These are phyloP conservation scores for Bathybates hornii DNA, from an alignment of 2,113 vertebrate genomes.

Conservation along the genomic window DNA sequence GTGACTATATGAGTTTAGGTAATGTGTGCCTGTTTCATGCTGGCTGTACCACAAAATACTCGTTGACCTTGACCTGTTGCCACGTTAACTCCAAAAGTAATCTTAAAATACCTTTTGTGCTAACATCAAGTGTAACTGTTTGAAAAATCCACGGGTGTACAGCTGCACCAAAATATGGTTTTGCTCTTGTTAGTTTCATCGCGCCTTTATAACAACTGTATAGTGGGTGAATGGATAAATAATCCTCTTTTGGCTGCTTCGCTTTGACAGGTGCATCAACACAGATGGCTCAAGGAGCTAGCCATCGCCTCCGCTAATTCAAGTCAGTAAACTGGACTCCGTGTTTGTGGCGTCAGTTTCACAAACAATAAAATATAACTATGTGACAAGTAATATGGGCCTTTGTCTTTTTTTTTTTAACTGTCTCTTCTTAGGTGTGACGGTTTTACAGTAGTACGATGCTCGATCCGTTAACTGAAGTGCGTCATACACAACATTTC, in stretches of 20 bases:
- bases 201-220: accelerated
- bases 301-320: neutral
- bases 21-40: neutral
- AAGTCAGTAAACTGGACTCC: neutral
- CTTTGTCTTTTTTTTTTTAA: neutral
- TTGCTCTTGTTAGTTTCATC: neutral
- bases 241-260: neutral
- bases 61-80: neutral
- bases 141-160: neutral
- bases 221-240: accelerated
- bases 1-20: neutral
- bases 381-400: neutral
- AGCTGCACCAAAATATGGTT: neutral
- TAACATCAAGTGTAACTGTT: neutral
- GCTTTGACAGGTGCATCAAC: neutral
- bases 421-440: neutral
- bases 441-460: neutral
- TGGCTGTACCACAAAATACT: neutral
- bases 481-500: neutral
- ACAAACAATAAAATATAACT: neutral
- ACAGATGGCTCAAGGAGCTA: neutral
- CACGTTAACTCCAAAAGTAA: accelerated
- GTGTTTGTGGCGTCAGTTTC: neutral
- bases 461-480: neutral
- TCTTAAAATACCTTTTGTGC: neutral